Evolutionary conservation across 64 coral and sea anemone species (phyloP), one percentile per base, ranked within the genome.

Genomic region (Pachyseris speciosa): DNA sequence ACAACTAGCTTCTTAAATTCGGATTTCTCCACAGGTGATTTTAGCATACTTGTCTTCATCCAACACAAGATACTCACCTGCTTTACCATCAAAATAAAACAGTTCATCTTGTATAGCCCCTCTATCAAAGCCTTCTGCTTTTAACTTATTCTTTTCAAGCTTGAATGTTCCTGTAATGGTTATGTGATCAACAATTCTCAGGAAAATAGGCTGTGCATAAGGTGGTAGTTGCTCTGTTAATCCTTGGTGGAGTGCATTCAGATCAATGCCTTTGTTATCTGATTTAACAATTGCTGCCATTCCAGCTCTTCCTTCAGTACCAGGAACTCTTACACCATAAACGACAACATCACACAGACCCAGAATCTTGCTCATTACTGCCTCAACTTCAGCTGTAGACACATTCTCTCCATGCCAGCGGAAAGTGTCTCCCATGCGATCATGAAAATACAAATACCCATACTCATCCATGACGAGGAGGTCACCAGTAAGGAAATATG

Each of bases 381-480:
- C 93, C 42, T 98, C 96, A 0, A 98, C 96, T 79, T 98, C 96
- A 51, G 93, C 70, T 20, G 96, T 98, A 26, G 96, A 98, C 37
- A 98, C 96, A 86, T 98, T 98, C 59, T 98, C 96, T 22, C 96
- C 96, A 12, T 63, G 84, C 96, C 96, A 98, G 71, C 93, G 96
- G 85, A 98, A 98, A 8, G 96, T 98, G 37, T 98, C 96, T 72
- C 96, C 96, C 30, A 87, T 84, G 42, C 96, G 96, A 73, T 98
- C 96, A 66, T 86, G 89, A 36, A 98, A 98, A 74, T 84, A 94
- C 1, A 95, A 58, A 74, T 95, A 95, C 9, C 96, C 96, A 39
- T 92, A 92, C 63, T 98, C 93, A n/a, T 98, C 96, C 64, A 84
- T 72, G 37, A 94, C 31, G 1, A 95, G 73, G 6, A 92, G 72